Evolutionary conservation across 1,140 invertebrate genomes (phyloP).

Genomic region (Polyergus mexicanus): DNA sequence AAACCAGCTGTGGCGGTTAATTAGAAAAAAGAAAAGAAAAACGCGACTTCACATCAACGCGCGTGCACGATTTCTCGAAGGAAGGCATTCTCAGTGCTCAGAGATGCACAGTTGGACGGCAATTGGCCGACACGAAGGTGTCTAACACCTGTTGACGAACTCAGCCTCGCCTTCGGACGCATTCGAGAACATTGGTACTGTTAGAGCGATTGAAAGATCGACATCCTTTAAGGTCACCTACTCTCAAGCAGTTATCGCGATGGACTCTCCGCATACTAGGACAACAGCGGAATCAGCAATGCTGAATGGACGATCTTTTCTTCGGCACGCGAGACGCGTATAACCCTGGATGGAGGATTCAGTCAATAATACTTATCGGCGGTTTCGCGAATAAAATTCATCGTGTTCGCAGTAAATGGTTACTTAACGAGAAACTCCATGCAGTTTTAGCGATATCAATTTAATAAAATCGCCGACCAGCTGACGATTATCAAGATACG

Average conservation of each 20-base stretch:
- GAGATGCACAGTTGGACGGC: slow-evolving; percentile 10
- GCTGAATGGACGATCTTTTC: neutral
- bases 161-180: slow-evolving; percentile 24
- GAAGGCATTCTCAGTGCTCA: neutral
- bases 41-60: slow-evolving; percentile 15
- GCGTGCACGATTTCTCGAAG: neutral
- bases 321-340: neutral
- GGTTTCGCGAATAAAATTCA: slow-evolving; percentile 13
- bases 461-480: slow-evolving; percentile 11
- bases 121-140: slow-evolving; percentile 25
- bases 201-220: slow-evolving; percentile 61
- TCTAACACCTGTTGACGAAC: slow-evolving; percentile 65
- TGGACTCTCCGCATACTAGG: slow-evolving; percentile 21
- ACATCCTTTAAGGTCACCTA: slow-evolving; percentile 72
- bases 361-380: slow-evolving; percentile 21
- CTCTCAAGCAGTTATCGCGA: slow-evolving; percentile 46
- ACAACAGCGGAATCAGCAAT: slow-evolving; percentile 15
- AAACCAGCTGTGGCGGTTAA: slow-evolving; percentile 43
- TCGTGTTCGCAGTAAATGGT: slow-evolving; percentile 1
- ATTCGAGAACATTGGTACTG: slow-evolving; percentile 59
- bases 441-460: slow-evolving; percentile 16
- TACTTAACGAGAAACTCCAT: slow-evolving; percentile 35
- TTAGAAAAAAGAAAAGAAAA: slow-evolving; percentile 25
- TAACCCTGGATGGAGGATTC: too few relatives aligned
- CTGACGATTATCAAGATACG: slow-evolving; percentile 1